These are phyloP conservation scores for Porphyrio hochstetteri DNA, from an alignment of 2,113 vertebrate species.

Conservation along the genomic window DNA sequence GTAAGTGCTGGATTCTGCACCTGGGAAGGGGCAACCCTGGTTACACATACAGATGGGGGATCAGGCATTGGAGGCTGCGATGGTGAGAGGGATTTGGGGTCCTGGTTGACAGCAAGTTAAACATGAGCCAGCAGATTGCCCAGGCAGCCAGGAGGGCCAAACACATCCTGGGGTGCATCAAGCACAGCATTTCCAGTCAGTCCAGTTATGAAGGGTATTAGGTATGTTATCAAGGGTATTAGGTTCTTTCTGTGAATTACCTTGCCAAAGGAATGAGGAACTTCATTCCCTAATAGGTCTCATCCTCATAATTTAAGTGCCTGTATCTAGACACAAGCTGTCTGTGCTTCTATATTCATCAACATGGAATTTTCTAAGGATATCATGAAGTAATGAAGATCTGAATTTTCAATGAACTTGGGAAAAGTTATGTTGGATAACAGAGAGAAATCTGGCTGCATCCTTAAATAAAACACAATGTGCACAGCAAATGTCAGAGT, in stretches of 20 bases:
- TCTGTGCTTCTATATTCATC: not conserved
- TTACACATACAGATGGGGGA: too few relatives aligned
- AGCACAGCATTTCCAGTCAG: too few relatives aligned
- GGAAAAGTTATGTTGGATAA: not conserved
- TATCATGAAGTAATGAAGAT: not conserved
- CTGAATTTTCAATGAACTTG: not conserved
- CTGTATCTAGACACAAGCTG: not conserved
- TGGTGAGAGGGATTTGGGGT: too few relatives aligned
- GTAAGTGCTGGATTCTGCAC: too few relatives aligned
- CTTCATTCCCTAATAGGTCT: not conserved
- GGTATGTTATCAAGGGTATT: not conserved
- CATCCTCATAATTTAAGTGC: not conserved
- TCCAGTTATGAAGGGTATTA: not conserved
- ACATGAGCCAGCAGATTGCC: too few relatives aligned
- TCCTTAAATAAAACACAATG: not conserved
- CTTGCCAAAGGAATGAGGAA: not conserved
- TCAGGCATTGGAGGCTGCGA: too few relatives aligned
- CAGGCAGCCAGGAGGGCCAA: too few relatives aligned
- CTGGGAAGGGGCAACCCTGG: too few relatives aligned
- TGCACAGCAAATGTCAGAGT: not conserved
- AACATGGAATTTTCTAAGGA: not conserved
- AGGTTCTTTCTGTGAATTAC: not conserved
- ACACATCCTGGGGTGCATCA: too few relatives aligned
- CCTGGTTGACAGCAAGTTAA: too few relatives aligned
- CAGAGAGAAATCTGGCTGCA: accelerated